Conservation (phyloP, 92 coral and sea anemone species). For the Actinernus sp. region DNA sequence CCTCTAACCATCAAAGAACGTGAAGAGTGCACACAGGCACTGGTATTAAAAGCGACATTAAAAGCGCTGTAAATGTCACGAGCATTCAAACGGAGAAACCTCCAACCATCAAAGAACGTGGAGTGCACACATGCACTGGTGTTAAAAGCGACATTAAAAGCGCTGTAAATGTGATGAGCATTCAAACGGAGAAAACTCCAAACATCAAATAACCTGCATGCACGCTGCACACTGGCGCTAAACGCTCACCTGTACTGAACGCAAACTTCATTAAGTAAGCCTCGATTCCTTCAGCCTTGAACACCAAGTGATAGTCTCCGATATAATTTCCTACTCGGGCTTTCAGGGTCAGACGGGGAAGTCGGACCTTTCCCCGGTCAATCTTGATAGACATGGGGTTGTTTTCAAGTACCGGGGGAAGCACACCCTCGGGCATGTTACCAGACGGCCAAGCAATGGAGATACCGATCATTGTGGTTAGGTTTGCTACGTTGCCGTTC, state of each 20-base stretch:
- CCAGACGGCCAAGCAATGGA: constrained; percentile 58
- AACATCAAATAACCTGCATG: too few species aligned
- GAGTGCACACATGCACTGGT: too few species aligned
- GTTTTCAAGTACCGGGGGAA: constrained; percentile 66
- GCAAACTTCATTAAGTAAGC: constrained; percentile 59
- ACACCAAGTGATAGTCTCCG: constrained; percentile 79
- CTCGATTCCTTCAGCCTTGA: constrained; percentile 61
- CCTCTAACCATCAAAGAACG: too few species aligned
- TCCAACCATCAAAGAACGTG: too few species aligned
- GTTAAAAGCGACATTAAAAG: too few species aligned
- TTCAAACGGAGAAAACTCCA: neutral
- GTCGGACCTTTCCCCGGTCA: constrained; percentile 62
- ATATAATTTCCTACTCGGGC: constrained; percentile 78
- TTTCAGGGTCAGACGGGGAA: constrained; percentile 71
- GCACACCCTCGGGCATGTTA: constrained; percentile 43
- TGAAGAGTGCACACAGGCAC: too few species aligned
- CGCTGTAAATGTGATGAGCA: neutral
- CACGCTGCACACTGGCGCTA: too few species aligned
- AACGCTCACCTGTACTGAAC: constrained; percentile 79
- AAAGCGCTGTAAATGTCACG: too few species aligned
- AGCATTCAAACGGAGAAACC: too few species aligned
- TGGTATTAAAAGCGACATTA: too few species aligned
- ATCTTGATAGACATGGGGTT: constrained; percentile 55
- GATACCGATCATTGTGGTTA: constrained; percentile 56
- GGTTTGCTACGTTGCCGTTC: constrained; percentile 55